These are phyloP conservation scores for Symphodus melops DNA, from an alignment of 2,113 vertebrate species.

Conservation along the genomic window DNA sequence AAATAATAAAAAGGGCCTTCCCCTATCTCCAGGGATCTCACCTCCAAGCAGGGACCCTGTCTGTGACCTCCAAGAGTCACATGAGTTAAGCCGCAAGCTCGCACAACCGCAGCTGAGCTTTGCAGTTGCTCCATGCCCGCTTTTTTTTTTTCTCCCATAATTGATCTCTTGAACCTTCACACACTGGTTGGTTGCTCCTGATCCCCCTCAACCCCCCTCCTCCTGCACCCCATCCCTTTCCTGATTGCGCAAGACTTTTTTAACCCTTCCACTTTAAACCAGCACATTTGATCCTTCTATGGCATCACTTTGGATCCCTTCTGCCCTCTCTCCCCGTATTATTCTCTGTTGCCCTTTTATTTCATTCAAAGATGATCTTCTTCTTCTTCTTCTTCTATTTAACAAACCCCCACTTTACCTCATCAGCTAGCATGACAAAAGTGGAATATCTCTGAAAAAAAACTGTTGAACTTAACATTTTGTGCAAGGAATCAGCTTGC, in stretches of 20 bases:
- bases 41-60: slow-evolving; percentile 36
- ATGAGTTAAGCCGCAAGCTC: slow-evolving; percentile 51
- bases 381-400: neutral
- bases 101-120: slow-evolving; percentile 34
- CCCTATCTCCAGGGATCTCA: slow-evolving; percentile 1
- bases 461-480: neutral
- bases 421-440: neutral
- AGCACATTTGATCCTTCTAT: slow-evolving; percentile 5
- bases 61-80: slow-evolving; percentile 58
- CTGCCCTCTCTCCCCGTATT: slow-evolving; percentile 1
- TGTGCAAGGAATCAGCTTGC: neutral
- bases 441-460: neutral
- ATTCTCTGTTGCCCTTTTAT: neutral
- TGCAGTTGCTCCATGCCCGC: slow-evolving; percentile 1
- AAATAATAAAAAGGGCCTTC: neutral
- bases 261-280: neutral
- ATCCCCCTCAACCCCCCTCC: slow-evolving; percentile 13
- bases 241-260: slow-evolving; percentile 30
- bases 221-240: neutral
- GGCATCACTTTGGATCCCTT: too few species aligned
- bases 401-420: neutral
- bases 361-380: neutral
- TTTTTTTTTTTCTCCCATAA: slow-evolving; percentile 37
- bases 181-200: slow-evolving; percentile 16
- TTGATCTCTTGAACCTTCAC: slow-evolving; percentile 35